Conservation (phyloP, 2,888 invertebrate species). For the Phragmatobia fuliginosa region DNA sequence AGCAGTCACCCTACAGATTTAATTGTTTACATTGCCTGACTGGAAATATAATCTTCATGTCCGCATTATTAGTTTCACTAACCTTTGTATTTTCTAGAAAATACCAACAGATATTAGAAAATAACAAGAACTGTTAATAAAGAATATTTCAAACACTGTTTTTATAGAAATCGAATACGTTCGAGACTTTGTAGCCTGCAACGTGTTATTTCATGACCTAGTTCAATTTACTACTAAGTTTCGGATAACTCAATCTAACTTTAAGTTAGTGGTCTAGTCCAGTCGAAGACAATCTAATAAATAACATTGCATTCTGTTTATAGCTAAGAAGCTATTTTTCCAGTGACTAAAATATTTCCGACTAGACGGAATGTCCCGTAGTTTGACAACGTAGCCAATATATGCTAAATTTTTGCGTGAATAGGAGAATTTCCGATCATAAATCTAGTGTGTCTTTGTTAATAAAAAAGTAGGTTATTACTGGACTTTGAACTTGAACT, state of each 20-base stretch:
- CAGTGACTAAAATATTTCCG: slow-evolving; percentile 19
- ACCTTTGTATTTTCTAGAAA: background rate
- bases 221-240: slow-evolving; percentile 6
- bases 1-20: slow-evolving; percentile 44
- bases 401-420: slow-evolving; percentile 18
- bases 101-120: background rate
- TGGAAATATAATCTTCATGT: slow-evolving; percentile 46
- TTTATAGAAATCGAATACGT: background rate
- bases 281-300: slow-evolving; percentile 22
- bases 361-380: background rate
- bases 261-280: slow-evolving; percentile 29
- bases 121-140: too few relatives aligned
- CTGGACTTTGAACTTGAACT: too few relatives aligned
- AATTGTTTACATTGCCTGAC: slow-evolving; percentile 53
- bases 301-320: slow-evolving; percentile 25
- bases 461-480: background rate
- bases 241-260: slow-evolving; percentile 24
- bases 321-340: slow-evolving; percentile 14
- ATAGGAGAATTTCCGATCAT: slow-evolving; percentile 9
- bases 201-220: background rate
- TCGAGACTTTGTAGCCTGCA: slow-evolving; percentile 13
- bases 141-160: background rate
- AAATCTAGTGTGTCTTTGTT: background rate
- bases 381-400: slow-evolving; percentile 17
- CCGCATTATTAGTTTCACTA: slow-evolving; percentile 40